Evolutionary conservation across 2,888 invertebrate genomes (phyloP).

Genomic region (Watsonalla binaria): DNA sequence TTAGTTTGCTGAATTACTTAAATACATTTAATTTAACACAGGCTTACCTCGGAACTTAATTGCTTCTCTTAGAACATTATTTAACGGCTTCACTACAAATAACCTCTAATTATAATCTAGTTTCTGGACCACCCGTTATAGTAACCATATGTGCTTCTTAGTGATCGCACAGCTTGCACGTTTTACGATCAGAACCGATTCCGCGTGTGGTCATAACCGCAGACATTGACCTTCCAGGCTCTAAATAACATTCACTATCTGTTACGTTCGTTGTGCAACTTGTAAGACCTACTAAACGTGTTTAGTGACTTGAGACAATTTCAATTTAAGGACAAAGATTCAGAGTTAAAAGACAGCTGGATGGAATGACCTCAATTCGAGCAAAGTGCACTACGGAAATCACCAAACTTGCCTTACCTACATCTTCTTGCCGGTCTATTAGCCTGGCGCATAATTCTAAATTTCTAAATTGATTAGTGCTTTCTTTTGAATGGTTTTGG

Average conservation of each 20-base stretch:
- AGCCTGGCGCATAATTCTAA: no score
- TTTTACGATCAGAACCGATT: slow-evolving; percentile 30
- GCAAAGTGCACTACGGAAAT: no score
- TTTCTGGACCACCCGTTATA: not conserved
- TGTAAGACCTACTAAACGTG: slow-evolving; percentile 3
- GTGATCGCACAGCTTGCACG: not conserved
- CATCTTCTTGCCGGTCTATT: no score
- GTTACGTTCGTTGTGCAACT: slow-evolving; percentile 31
- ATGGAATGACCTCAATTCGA: no score
- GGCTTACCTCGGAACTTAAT: not conserved
- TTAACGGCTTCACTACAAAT: not conserved
- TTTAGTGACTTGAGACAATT: slow-evolving; percentile 8
- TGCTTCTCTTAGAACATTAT: not conserved
- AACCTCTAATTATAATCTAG: not conserved
- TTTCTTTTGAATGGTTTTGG: no score
- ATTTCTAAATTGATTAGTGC: no score
- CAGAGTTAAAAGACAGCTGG: not conserved
- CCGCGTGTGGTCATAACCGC: slow-evolving; percentile 37
- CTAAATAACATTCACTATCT: slow-evolving; percentile 48
- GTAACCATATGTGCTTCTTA: slow-evolving; percentile 1
- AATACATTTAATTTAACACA: not conserved
- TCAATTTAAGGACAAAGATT: not conserved
- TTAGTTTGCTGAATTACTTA: no score
- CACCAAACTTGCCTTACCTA: no score
- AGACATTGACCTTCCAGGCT: slow-evolving; percentile 66